phyloP scores from a whole-genome alignment of 2,113 vertebrate genomes.

The Megaptera novaeangliae region DNA sequence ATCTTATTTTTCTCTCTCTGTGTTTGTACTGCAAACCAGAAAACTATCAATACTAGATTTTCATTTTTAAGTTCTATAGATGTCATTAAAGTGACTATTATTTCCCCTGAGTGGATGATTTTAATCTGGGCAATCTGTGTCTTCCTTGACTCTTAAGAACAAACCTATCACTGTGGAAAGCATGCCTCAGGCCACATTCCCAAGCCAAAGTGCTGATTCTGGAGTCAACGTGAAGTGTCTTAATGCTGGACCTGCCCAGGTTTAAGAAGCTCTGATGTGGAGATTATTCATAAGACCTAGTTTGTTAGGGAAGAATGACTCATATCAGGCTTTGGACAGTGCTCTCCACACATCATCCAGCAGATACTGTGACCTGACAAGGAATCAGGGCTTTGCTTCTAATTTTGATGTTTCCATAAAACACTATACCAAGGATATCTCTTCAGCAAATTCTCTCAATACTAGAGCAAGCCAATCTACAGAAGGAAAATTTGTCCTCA shows the following conservation, averaged over 20 bases:
- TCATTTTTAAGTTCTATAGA: not conserved
- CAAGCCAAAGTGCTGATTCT: not conserved
- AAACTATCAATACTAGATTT: not conserved
- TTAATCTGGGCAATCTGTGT: not conserved
- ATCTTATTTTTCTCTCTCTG: not conserved
- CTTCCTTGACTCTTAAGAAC: not conserved
- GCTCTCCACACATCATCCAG: too few species aligned
- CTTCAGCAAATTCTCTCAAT: not conserved
- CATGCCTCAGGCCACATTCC: not conserved
- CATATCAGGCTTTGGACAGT: accelerated
- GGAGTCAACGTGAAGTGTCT: not conserved
- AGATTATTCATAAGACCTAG: not conserved
- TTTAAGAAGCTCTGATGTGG: not conserved
- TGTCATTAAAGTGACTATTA: not conserved
- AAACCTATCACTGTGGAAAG: not conserved
- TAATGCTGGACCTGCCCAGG: not conserved
- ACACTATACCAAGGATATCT: not conserved
- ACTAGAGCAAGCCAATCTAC: not conserved
- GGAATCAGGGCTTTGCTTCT: not conserved
- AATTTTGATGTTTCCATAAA: not conserved
- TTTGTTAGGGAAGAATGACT: not conserved
- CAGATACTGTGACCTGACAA: not conserved
- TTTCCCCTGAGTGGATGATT: not conserved
- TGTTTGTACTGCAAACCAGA: not conserved
- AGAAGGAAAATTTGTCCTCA: not conserved